Base-by-base conservation (phyloP, 2,113 vertebrate genomes). In the Pseudorectes ferrugineus region DNA sequence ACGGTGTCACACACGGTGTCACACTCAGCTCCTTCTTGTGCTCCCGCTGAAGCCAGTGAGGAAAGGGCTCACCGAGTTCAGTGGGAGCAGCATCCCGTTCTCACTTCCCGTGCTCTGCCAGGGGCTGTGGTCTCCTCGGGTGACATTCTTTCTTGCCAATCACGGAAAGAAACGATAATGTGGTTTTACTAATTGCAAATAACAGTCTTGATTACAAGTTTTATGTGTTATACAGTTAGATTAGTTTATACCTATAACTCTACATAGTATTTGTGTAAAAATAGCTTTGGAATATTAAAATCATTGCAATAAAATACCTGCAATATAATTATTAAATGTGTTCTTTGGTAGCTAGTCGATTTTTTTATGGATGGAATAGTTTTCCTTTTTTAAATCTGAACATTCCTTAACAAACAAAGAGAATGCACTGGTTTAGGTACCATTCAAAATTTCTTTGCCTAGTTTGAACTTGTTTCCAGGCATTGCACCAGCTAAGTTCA, bases 341-440 rank as follows among this genome's bases (percentile, higher is more conserved):
- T 98, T 98, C 98, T 98, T 98, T 98, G 98, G 98, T 98, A 98
- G 97, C 97, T 97, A 97, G 95, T 97, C 63, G 96, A 97, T 95
- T 97, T 96, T 67, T 68, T 52, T 33, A 96, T 97, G 97, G 97
- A 97, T 97, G 98, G 96, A 96, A 97, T 98, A 96, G 96, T 97
- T 97, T 96, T 97, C 97, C 97, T 97, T 97, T 97, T 97, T 96
- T 86, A 96, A 97, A 96, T 96, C 97, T 98, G 97, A 96, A 97
- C 95, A 98, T 97, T 98, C 97, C 98, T 98, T 98, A 98, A 98
- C 98, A 99, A 98, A 98, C 98, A 98, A 99, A 99, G 99, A 99
- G 99, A 99, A 99, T 99, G 99, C 98, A 99, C 98, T 98, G 97
- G 97, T 97, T 98, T 98, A 98, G 98, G 98, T 97, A 98, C 95